These are phyloP conservation scores for Ochlodes sylvanus DNA, from an alignment of 2,888 invertebrate genomes.

Conservation along the genomic window DNA sequence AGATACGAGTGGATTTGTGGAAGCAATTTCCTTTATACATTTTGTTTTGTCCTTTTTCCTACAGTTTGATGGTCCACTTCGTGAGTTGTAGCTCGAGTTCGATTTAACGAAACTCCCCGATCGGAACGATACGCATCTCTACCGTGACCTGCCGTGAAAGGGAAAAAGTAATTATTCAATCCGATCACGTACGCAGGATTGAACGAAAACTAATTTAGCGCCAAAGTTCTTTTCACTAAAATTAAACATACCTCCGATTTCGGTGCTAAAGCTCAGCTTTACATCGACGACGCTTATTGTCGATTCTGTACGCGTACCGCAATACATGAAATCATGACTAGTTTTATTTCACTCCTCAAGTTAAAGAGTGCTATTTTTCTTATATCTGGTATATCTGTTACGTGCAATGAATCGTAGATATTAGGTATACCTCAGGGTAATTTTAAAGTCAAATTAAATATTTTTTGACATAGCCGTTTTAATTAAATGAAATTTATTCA, in stretches of 20 bases:
- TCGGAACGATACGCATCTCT: slow-evolving; percentile 77
- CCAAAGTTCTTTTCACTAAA: slow-evolving; percentile 65
- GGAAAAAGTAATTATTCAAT: slow-evolving; percentile 76
- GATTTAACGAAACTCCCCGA: slow-evolving; percentile 76
- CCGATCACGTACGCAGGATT: slow-evolving; percentile 72
- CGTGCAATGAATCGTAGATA: slow-evolving; percentile 1
- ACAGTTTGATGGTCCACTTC: slow-evolving; percentile 82
- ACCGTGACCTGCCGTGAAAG: slow-evolving; percentile 58
- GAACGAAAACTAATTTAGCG: slow-evolving; percentile 79
- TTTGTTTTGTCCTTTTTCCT: slow-evolving; percentile 84
- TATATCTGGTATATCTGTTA: not conserved
- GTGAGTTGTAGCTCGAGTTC: slow-evolving; percentile 79
- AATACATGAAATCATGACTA: slow-evolving; percentile 22
- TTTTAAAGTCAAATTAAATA: too few species aligned
- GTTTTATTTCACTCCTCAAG: slow-evolving; percentile 18
- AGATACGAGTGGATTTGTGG: slow-evolving; percentile 85
- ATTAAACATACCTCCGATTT: slow-evolving; percentile 55
- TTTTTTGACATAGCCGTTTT: too few species aligned
- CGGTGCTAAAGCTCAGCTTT: slow-evolving; percentile 29
- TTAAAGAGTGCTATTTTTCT: slow-evolving; percentile 5
- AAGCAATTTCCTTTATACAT: slow-evolving; percentile 86
- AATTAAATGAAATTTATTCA: too few species aligned
- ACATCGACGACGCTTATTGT: slow-evolving; percentile 17
- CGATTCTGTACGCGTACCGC: slow-evolving; percentile 26
- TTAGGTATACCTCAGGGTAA: not conserved